Base-by-base conservation (phyloP, 2,113 vertebrate genomes). In the Dromaius novaehollandiae region DNA sequence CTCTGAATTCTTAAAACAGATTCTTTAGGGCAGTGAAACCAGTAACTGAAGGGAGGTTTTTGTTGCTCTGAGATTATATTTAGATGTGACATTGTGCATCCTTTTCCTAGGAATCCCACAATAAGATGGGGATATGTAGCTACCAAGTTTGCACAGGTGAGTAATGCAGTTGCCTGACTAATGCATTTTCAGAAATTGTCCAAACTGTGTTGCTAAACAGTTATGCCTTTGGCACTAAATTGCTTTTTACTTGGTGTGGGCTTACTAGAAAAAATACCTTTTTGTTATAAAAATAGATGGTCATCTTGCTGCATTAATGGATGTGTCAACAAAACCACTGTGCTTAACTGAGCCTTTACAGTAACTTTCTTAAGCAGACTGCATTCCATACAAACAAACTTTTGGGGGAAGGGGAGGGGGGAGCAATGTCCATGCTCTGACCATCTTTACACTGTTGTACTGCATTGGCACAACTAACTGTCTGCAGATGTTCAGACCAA, bases 101-200 rank as follows among this genome's bases (percentile, higher is more conserved):
- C 84, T 66, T 77, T 86, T 93, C 96, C 20, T 95, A 99, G 99
- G 96, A 99, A 98, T 94, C 99, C 99, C 25, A 96, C 79, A 3
- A 98, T 99, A 97, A 98, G 99, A 95, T 99, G 99, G 99, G 83
- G 99, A 85, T 99, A 99, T 42, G 99, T 99, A 71, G 98, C 98
- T 90, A 98, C 98, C 81, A 99, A 99, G 89, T 98, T 99, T 96
- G 98, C 98, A 86, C 99, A 99, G 99, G 99, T 99, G 97, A 91
- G 89, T 94, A 73, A 68, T 60, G 24, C n/a, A 84, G 55, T 64
- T 75, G 89, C 85, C 71, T 76, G 81, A 50, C 87, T 78, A 48
- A 74, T 6, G 11, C 32, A 3, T 38, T 69, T 50, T 48, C 56
- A 58, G 64, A 81, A 40, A 26, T 89, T 7, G 55, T 38, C 40